These are phyloP conservation scores for Drosophila azteca DNA, from an alignment of 1,140 invertebrate species.

Conservation along the genomic window DNA sequence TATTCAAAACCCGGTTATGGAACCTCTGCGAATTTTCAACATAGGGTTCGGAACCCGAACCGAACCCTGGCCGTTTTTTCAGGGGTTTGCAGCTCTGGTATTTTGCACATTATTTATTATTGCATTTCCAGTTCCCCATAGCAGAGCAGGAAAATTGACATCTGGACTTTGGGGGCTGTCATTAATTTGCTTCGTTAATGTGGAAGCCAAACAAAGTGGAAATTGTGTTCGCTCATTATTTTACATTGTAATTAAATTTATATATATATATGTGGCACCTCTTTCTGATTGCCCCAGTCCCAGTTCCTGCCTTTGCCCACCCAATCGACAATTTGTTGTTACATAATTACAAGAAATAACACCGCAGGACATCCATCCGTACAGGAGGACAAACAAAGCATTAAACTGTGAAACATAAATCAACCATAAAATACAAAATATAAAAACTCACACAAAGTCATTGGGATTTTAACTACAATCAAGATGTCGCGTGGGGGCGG, in stretches of 20 bases:
- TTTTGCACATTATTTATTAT: constrained; percentile 27
- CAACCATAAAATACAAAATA: background rate
- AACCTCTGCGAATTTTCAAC: too few relatives aligned
- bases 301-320: too few relatives aligned
- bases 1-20: too few relatives aligned
- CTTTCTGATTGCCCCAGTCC: constrained; percentile 23
- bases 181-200: constrained; percentile 53
- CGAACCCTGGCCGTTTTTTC: too few relatives aligned
- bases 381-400: constrained; percentile 23
- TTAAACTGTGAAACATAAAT: constrained; percentile 20
- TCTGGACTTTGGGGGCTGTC: constrained; percentile 42
- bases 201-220: constrained; percentile 42
- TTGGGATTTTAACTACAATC: constrained; percentile 29
- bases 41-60: too few relatives aligned
- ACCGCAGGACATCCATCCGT: constrained; percentile 30
- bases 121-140: constrained; percentile 18
- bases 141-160: constrained; percentile 40
- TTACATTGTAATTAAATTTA: constrained; percentile 59
- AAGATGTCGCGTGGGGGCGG: background rate
- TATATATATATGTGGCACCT: constrained; percentile 33
- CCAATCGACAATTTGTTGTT: constrained; percentile 45
- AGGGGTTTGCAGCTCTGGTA: too few relatives aligned
- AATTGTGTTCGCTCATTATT: constrained; percentile 49
- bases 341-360: constrained; percentile 64
- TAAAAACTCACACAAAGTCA: constrained; percentile 15